Evolutionary conservation across 2,113 vertebrate species (phyloP).

Genomic region (Ranitomeya variabilis): DNA sequence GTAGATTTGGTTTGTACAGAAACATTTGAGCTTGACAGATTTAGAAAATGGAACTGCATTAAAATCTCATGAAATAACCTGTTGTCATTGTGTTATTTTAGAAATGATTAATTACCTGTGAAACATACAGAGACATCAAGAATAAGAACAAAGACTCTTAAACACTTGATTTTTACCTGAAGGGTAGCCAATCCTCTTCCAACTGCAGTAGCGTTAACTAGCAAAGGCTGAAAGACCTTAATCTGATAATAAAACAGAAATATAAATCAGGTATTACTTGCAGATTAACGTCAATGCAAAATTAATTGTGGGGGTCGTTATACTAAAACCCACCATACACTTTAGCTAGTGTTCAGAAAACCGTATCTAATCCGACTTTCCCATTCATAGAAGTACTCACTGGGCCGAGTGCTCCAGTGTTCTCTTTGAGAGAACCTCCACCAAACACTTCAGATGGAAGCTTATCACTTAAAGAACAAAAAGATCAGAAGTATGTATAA

Average conservation of each 20-base stretch:
- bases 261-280: neutral
- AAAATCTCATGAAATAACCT: neutral
- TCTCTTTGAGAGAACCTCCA: too few species aligned
- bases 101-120: neutral
- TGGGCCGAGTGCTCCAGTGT: too few species aligned
- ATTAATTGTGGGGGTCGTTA: neutral
- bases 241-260: slow-evolving; percentile 16
- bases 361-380: too few species aligned
- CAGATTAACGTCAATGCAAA: neutral
- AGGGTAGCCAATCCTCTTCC: slow-evolving; percentile 41
- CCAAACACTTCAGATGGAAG: too few species aligned
- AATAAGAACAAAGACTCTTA: neutral
- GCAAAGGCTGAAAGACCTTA: neutral
- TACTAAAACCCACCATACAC: too few species aligned
- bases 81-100: neutral
- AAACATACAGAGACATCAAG: neutral
- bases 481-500: too few species aligned
- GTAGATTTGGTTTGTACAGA: too few species aligned
- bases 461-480: too few species aligned
- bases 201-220: slow-evolving; percentile 21
- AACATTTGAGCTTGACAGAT: neutral
- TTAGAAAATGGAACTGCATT: neutral
- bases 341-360: too few species aligned
- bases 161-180: slow-evolving; percentile 9
- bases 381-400: too few species aligned